phyloP scores from a whole-genome alignment of 2,113 vertebrate species.

The Agelaius phoeniceus region DNA sequence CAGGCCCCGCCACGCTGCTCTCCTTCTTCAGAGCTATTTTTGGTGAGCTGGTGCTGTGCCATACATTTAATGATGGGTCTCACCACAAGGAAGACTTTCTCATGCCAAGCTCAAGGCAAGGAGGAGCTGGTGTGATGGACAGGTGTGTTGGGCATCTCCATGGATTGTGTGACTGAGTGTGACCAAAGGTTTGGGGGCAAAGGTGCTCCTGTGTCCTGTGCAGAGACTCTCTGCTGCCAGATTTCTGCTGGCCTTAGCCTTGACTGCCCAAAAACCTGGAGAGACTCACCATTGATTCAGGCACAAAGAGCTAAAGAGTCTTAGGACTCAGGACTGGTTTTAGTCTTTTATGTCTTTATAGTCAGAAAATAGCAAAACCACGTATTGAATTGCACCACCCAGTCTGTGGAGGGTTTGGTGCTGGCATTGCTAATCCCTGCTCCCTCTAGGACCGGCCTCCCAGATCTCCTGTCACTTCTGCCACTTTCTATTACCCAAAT shows the following conservation, averaged over 20 bases:
- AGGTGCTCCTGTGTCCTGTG: fast-evolving
- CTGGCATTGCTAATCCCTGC: background rate
- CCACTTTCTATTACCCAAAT: background rate
- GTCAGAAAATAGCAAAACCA: background rate
- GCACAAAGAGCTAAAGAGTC: background rate
- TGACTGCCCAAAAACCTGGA: background rate
- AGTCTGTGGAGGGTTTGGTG: background rate
- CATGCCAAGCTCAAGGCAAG: background rate
- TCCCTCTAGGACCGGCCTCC: background rate
- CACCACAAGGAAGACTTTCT: background rate
- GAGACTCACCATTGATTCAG: background rate
- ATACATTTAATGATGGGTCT: background rate
- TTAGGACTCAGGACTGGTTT: background rate
- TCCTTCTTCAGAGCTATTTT: constrained; percentile 45
- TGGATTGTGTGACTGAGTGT: background rate
- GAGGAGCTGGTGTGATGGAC: background rate
- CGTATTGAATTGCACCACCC: background rate
- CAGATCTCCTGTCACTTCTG: background rate
- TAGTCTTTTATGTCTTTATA: background rate
- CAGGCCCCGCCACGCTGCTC: background rate
- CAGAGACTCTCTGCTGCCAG: background rate
- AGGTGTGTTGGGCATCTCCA: no score
- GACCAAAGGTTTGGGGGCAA: background rate
- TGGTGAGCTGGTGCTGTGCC: constrained; percentile 46
- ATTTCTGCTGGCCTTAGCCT: background rate